phyloP scores from a whole-genome alignment of 2,888 invertebrate species.

The Acheta domesticus region DNA sequence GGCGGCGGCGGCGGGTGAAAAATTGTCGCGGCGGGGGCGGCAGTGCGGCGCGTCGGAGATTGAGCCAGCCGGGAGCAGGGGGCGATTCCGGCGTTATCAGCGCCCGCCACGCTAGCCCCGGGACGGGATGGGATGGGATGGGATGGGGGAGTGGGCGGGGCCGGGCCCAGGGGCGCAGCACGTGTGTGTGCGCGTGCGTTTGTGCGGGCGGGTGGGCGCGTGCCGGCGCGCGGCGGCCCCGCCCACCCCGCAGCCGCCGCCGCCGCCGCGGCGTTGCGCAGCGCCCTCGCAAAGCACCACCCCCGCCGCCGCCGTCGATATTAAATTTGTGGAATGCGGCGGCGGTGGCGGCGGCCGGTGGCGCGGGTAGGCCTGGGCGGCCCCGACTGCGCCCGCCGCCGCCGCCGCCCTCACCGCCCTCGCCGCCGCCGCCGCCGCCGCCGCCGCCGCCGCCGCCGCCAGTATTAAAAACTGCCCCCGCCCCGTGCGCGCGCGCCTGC shows the following conservation, averaged over 20 bases:
- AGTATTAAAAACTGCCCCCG: background rate
- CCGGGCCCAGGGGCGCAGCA: background rate
- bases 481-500: background rate
- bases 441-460: background rate
- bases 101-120: slow-evolving; percentile 7
- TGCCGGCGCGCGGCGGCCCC: background rate
- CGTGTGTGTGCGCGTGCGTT: slow-evolving; percentile 21
- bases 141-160: background rate
- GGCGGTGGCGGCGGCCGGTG: slow-evolving; percentile 42
- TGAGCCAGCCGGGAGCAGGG: slow-evolving; percentile 20
- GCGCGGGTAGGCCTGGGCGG: slow-evolving; percentile 39
- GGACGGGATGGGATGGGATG: background rate
- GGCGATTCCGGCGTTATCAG: slow-evolving; percentile 19
- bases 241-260: background rate
- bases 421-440: background rate
- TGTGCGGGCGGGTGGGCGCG: background rate
- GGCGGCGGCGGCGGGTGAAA: background rate
- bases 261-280: background rate
- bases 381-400: background rate
- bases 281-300: background rate
- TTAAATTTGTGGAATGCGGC: slow-evolving; percentile 58
- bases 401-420: background rate
- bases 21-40: background rate
- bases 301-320: slow-evolving; percentile 44
- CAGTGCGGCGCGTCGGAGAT: background rate